These are phyloP conservation scores for Acleris emargana DNA, from an alignment of 2,888 invertebrate species.

Conservation along the genomic window DNA sequence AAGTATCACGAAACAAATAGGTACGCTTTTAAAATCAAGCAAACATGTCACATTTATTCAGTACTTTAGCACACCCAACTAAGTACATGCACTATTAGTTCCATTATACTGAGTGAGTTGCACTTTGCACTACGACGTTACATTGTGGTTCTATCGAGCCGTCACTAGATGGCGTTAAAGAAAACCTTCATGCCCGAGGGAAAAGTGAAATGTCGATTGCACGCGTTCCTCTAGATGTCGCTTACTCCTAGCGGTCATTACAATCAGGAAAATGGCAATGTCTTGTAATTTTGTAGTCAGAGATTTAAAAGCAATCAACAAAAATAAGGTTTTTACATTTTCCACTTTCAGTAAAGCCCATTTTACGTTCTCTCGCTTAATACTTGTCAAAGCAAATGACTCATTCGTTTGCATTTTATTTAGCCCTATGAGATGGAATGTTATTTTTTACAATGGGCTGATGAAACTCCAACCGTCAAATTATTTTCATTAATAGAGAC, in stretches of 20 bases:
- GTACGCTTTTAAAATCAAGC: slow-evolving; percentile 5
- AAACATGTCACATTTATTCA: slow-evolving; percentile 8
- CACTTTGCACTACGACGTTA: slow-evolving; percentile 29
- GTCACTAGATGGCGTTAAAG: slow-evolving; percentile 34
- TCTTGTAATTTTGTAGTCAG: slow-evolving; percentile 20
- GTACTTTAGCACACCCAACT: slow-evolving; percentile 12
- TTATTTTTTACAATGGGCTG: slow-evolving; percentile 24
- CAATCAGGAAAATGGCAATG: slow-evolving; percentile 28
- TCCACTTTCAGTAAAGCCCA: slow-evolving; percentile 5
- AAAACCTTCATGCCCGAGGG: slow-evolving; percentile 17
- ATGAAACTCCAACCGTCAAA: slow-evolving; percentile 3
- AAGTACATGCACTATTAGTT: slow-evolving; percentile 25
- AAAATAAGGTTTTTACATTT: slow-evolving; percentile 15
- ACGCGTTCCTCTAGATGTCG: slow-evolving; percentile 31
- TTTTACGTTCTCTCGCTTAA: not conserved
- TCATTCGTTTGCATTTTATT: slow-evolving; percentile 8
- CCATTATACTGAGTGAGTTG: slow-evolving; percentile 18
- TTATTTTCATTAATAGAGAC: slow-evolving; percentile 9
- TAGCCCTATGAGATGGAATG: slow-evolving; percentile 4
- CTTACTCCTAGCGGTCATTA: slow-evolving; percentile 19
- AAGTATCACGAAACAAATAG: no score
- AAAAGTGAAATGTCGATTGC: slow-evolving; percentile 15
- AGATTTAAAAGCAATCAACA: slow-evolving; percentile 33
- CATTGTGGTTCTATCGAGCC: slow-evolving; percentile 21
- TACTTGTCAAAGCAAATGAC: slow-evolving; percentile 1